Evolutionary conservation across 2,797 vertebrate species (phyloP).

Genomic region (Etheostoma nigrum): DNA sequence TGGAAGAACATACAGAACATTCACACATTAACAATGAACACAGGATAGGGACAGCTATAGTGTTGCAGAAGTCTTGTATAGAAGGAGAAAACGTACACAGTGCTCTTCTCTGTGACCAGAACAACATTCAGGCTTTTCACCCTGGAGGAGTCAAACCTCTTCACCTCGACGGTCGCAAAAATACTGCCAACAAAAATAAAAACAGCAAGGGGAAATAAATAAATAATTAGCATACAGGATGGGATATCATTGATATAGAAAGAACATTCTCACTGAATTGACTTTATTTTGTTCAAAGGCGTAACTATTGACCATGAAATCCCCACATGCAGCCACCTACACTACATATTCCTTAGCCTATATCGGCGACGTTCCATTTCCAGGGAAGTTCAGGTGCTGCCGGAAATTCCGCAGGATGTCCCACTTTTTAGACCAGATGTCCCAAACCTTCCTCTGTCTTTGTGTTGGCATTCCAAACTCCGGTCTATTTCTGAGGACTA

Average conservation of each 20-base stretch:
- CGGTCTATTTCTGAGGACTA: no score
- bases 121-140: constrained; percentile 69
- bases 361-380: no score
- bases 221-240: not conserved
- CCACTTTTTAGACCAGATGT: no score
- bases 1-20: not conserved
- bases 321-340: not conserved
- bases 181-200: constrained; percentile 50
- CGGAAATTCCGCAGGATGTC: no score
- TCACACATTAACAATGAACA: not conserved
- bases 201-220: not conserved
- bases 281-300: not conserved
- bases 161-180: constrained; percentile 75
- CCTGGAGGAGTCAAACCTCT: constrained; percentile 47
- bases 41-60: no score
- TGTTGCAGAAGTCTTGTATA: not conserved
- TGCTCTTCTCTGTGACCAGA: constrained; percentile 61
- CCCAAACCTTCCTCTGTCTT: no score
- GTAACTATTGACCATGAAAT: not conserved
- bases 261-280: not conserved
- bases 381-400: no score
- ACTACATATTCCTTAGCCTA: no score
- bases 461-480: no score
- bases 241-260: not conserved
- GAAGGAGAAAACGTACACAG: constrained; percentile 62